Evolutionary conservation across 2,888 invertebrate genomes (phyloP).

Genomic region (Acrocyrtus sp.): DNA sequence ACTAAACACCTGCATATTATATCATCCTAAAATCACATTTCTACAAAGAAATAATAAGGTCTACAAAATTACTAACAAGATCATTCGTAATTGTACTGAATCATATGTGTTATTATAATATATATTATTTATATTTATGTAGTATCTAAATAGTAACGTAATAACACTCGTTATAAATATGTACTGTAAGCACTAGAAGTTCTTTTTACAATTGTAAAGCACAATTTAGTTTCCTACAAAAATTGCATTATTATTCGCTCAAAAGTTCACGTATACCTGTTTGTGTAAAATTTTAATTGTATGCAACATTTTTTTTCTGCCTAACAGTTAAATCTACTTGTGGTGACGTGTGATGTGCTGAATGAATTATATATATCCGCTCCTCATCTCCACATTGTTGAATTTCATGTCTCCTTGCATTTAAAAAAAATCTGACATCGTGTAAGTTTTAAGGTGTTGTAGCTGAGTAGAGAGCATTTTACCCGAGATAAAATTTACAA

Average conservation of each 20-base stretch:
- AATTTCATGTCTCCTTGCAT: no score
- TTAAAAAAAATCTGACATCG: no score
- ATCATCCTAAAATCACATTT: slow-evolving; percentile 51
- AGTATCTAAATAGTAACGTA: neutral
- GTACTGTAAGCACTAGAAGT: slow-evolving; percentile 31
- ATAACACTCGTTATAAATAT: slow-evolving; percentile 32
- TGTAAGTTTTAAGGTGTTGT: no score
- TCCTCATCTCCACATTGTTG: no score
- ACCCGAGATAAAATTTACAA: no score
- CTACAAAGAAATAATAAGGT: slow-evolving; percentile 54
- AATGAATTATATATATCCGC: no score
- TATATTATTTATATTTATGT: no score
- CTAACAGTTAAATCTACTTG: no score
- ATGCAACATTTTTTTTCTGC: neutral
- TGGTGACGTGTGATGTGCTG: no score
- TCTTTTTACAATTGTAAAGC: slow-evolving; percentile 20
- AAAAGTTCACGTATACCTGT: neutral
- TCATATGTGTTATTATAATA: slow-evolving; percentile 43
- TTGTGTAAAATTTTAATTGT: neutral
- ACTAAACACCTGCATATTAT: slow-evolving; percentile 40
- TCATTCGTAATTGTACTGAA: slow-evolving; percentile 57
- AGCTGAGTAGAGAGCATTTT: no score
- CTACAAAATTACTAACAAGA: slow-evolving; percentile 56
- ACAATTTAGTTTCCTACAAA: slow-evolving; percentile 17
- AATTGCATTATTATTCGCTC: neutral